phyloP scores from a whole-genome alignment of 2,888 invertebrate species.

The Nymphalis urticae region DNA sequence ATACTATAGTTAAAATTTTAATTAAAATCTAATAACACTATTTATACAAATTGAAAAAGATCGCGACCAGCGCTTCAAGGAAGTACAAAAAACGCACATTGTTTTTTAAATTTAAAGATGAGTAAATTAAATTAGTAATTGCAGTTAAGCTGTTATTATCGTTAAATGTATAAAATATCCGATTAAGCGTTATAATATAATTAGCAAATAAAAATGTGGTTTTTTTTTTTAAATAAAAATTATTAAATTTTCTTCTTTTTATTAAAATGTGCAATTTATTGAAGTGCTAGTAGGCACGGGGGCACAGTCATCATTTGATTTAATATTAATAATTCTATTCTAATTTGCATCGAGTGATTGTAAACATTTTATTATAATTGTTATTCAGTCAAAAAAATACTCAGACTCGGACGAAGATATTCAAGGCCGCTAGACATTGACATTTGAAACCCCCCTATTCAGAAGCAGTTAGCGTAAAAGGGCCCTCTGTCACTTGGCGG shows the following conservation, averaged over 20 bases:
- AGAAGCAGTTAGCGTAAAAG: too few species aligned
- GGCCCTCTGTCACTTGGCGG: too few species aligned
- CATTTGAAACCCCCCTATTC: too few species aligned
- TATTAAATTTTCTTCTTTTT: conserved; percentile 44
- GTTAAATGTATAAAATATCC: background rate
- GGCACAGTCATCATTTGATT: conserved; percentile 67
- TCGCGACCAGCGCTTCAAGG: conserved; percentile 32
- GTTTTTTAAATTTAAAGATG: conserved; percentile 49
- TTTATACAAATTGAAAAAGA: conserved; percentile 29
- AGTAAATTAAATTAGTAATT: background rate
- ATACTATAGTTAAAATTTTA: conserved; percentile 10
- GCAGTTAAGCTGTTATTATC: background rate
- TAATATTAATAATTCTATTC: conserved; percentile 41
- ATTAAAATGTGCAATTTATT: conserved; percentile 66
- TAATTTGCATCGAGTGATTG: conserved; percentile 37
- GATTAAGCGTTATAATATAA: background rate
- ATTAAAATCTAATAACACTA: conserved; percentile 28
- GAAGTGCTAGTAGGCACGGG: conserved; percentile 66
- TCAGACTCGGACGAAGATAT: too few species aligned
- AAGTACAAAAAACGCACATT: conserved; percentile 31
- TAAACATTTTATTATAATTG: conserved; percentile 9
- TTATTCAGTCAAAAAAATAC: background rate
- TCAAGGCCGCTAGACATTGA: too few species aligned
- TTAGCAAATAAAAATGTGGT: background rate
- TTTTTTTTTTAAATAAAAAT: conserved; percentile 14